Percentiles rank a stretch among this genome's conserved stretches.
Evolutionary conservation across 1,140 invertebrate genomes (phyloP).

Genomic region (Trachymyrmex cornetzi): DNA sequence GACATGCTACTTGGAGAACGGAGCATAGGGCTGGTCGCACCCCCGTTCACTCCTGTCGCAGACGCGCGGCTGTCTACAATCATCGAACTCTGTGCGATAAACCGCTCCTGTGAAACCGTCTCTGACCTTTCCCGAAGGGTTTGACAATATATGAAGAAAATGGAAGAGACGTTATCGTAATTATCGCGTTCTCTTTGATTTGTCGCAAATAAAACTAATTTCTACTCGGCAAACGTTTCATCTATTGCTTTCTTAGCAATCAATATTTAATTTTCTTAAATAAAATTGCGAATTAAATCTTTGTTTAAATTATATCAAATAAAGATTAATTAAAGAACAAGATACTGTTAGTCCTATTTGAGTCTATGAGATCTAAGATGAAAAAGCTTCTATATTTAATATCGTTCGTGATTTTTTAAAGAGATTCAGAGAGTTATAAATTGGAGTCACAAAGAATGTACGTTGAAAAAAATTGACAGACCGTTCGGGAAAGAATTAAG

Average conservation of each 20-base stretch:
- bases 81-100: slow-evolving; percentile 26
- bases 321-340: background rate
- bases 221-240: background rate
- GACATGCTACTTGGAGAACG: slow-evolving; percentile 84
- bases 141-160: background rate
- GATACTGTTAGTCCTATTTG: background rate
- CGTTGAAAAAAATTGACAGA: background rate
- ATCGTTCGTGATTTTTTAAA: background rate
- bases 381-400: background rate
- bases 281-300: background rate
- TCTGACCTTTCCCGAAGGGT: background rate
- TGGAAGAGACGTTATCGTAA: background rate
- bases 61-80: slow-evolving; percentile 78
- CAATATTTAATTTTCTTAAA: background rate
- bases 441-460: background rate
- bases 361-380: background rate
- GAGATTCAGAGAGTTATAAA: background rate
- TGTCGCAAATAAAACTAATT: background rate
- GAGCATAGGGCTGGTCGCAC: slow-evolving; percentile 80
- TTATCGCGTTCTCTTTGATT: background rate
- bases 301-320: background rate
- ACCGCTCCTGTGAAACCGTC: background rate
- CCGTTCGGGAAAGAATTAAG: background rate
- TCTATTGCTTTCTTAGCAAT: background rate
- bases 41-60: slow-evolving; percentile 73